Evolutionary conservation across 35 echinoderm and acorn worm species (phyloP).

Genomic region (Holothuria glaberrima): DNA sequence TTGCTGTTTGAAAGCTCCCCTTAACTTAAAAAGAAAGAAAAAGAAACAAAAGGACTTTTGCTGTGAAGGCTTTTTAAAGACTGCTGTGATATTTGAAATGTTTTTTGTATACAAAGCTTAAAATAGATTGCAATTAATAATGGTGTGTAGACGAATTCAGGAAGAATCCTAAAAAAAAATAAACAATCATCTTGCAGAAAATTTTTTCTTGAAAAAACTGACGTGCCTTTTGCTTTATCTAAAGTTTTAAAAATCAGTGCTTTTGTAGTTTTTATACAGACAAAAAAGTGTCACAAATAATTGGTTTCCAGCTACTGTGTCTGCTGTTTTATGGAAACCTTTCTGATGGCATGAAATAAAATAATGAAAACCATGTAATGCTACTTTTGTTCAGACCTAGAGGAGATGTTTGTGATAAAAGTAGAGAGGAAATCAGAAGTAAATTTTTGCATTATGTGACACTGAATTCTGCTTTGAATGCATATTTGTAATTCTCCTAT

Average conservation of each 20-base stretch:
- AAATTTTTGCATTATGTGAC: no score
- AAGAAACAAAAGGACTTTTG: no score
- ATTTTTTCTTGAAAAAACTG: background rate
- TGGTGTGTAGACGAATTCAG: background rate
- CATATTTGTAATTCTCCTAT: no score
- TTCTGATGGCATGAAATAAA: background rate
- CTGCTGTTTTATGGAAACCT: background rate
- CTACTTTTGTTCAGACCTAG: background rate
- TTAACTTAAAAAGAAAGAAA: no score
- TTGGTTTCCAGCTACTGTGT: no score
- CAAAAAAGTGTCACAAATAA: background rate
- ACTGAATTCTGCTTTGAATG: no score
- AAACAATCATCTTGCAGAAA: background rate
- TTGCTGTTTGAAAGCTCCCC: no score
- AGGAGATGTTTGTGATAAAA: background rate
- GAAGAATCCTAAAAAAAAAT: background rate
- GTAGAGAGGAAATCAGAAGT: no score
- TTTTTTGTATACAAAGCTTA: background rate
- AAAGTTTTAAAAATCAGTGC: background rate
- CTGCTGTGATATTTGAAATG: background rate
- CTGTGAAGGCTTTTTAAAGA: no score
- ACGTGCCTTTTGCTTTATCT: background rate
- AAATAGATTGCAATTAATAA: no score
- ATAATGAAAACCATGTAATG: background rate
- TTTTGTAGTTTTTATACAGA: background rate